Base-by-base conservation (phyloP, 2,888 invertebrate species). In the Philonicus albiceps region DNA sequence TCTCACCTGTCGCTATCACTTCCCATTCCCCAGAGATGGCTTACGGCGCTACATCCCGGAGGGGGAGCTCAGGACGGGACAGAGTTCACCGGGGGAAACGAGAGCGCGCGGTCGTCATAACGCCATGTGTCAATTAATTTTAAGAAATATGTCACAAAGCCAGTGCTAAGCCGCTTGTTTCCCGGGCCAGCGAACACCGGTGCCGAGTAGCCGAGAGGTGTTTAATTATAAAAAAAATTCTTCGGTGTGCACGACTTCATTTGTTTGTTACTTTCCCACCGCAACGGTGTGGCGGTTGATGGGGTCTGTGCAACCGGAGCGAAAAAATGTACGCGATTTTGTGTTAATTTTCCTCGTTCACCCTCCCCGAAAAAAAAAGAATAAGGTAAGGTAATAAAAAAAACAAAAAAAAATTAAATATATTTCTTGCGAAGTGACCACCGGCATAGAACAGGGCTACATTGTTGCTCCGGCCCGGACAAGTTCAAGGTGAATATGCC, bases 401-500 rank as follows among this genome's bases (percentile, higher is more conserved):
- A 22, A 53, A 8, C 53, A 31, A 53, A 43, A 43, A 49, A 11
- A 16, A 13, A 49, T 19, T 16, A 80, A 22, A 27, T 43, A 53
- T 43, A 49, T 30, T 87, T 86, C 86, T 40, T 85, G 86, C 74
- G 86, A 87, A 87, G 49, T 83, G 81, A 64, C 86, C 85, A 86
- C 76, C 84, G 53, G 43, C 76, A 75, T 76, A 83, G 72, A 86
- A 72, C 72, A 86, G 55, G 84, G 64, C 43, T 78, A 37, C 86
- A 76, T 84, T 84, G 84, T 84, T 84, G 19, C 31, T 16, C 31
- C 13, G 27, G 49, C 4, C 6, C 72, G 22, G 64, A 30, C 55
- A 76, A 84, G 87, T 87, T 86, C 87, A 87, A 86, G 87, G 87
- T 87, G 74, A 87, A 87, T n/a, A n/a, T 76, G 81, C 80, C 83